Percentiles rank a stretch among this genome's conserved stretches.
Conservation (phyloP, 2,113 vertebrate genomes). For the Neopipo cinnamomea region DNA sequence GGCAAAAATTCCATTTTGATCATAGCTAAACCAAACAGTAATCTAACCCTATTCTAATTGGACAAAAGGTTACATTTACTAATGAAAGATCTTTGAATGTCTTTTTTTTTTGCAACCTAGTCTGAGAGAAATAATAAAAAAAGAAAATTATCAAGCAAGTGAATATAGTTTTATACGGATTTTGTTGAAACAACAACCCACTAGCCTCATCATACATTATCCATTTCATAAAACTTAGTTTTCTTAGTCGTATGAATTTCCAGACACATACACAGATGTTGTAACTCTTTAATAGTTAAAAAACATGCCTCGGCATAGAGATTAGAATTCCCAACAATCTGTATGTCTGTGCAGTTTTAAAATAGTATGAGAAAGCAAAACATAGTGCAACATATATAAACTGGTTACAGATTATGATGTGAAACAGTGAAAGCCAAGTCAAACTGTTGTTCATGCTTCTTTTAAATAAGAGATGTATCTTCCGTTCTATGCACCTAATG, state of each 20-base stretch:
- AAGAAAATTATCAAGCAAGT: background rate
- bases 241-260: background rate
- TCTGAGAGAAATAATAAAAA: background rate
- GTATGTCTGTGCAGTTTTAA: background rate
- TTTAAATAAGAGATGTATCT: background rate
- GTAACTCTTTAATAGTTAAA: background rate
- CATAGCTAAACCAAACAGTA: background rate
- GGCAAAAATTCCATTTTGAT: background rate
- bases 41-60: background rate
- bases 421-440: background rate
- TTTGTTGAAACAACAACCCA: background rate
- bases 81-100: background rate
- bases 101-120: background rate
- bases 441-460: background rate
- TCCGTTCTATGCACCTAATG: background rate
- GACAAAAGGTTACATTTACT: background rate
- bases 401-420: background rate
- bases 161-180: background rate
- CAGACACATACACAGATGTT: background rate
- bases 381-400: background rate
- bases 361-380: background rate
- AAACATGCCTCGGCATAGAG: background rate
- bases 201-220: background rate
- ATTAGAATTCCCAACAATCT: background rate
- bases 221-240: background rate